Evolutionary conservation across 2,113 vertebrate genomes (phyloP).

Genomic region (Psittacula cyanocephala): DNA sequence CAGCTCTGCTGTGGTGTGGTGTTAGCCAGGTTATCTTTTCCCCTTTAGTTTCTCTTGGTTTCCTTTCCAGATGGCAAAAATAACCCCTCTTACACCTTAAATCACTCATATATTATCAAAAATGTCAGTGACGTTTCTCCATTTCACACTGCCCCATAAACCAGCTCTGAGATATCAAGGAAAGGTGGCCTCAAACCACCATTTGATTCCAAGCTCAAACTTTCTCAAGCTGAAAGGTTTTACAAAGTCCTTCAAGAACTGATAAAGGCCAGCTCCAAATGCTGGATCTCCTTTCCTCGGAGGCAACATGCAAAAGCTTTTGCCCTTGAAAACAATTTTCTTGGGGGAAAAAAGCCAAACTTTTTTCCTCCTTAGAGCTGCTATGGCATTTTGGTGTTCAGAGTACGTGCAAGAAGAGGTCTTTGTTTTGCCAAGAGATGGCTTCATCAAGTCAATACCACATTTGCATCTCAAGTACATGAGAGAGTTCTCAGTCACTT

Average conservation of each 20-base stretch:
- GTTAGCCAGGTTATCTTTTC: background rate
- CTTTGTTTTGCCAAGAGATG: background rate
- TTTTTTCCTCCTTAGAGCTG: background rate
- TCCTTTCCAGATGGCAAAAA: slow-evolving; percentile 25
- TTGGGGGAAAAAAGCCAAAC: background rate
- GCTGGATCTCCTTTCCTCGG: background rate
- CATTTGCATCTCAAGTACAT: background rate
- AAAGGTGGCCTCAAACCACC: background rate
- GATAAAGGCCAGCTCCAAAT: background rate
- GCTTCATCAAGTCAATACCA: background rate
- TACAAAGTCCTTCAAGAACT: background rate
- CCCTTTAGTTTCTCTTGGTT: background rate
- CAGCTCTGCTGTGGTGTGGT: background rate
- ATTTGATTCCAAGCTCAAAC: background rate
- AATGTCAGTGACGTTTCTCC: background rate
- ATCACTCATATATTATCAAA: background rate
- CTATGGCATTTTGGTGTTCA: background rate
- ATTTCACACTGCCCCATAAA: background rate
- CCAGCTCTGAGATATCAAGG: background rate
- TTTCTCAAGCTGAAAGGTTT: background rate
- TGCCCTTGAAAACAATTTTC: background rate
- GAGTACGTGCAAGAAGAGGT: background rate
- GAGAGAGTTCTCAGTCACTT: background rate
- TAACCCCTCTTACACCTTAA: background rate
- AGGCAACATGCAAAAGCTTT: background rate